Evolutionary conservation across 1,140 invertebrate genomes (phyloP).

Genomic region (Luehdorfia chinensis): DNA sequence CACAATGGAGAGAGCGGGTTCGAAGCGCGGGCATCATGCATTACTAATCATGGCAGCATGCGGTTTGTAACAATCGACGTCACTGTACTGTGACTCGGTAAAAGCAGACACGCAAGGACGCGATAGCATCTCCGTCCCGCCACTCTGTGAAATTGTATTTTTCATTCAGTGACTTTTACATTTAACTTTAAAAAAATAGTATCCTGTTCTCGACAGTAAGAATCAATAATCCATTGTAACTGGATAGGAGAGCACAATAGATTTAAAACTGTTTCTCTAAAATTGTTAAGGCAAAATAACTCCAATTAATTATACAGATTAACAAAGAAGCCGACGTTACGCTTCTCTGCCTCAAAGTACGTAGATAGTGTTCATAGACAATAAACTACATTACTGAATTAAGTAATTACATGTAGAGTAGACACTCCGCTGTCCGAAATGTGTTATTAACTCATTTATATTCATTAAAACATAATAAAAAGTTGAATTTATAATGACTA

Average conservation of each 20-base stretch:
- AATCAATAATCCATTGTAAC: neutral
- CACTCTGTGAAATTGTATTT: neutral
- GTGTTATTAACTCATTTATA: no score
- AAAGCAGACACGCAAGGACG: no score
- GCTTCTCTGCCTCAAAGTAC: neutral
- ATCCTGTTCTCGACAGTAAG: neutral
- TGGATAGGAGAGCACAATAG: no score
- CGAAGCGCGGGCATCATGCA: constrained; percentile 55
- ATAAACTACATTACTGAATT: neutral
- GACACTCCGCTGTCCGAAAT: constrained; percentile 5
- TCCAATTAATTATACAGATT: neutral
- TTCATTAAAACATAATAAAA: no score
- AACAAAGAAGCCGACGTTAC: neutral
- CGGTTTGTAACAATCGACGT: constrained; percentile 24
- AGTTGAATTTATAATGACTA: no score
- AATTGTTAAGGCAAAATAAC: neutral
- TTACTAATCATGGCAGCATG: constrained; percentile 51
- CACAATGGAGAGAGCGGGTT: constrained; percentile 59
- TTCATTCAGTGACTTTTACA: constrained; percentile 5
- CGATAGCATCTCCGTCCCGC: constrained; percentile 7
- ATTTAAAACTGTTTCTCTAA: no score
- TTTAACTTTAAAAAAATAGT: neutral
- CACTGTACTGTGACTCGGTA: neutral
- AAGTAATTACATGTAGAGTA: constrained; percentile 7
- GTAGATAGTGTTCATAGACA: neutral